These are phyloP conservation scores for Morphnarchus princeps DNA, from an alignment of 2,113 vertebrate genomes.

Conservation along the genomic window DNA sequence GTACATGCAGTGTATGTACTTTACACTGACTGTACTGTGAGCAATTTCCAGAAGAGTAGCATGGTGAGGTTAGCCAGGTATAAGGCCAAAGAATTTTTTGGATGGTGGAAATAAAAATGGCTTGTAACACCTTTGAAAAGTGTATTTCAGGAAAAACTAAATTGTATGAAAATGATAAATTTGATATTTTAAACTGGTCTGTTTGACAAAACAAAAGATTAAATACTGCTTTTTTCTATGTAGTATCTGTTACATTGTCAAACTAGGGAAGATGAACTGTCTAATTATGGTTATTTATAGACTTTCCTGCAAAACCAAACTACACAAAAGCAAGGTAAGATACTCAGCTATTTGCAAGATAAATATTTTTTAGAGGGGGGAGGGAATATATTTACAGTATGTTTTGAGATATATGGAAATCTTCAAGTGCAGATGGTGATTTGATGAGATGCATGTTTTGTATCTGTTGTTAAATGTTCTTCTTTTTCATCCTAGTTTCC, in stretches of 20 bases:
- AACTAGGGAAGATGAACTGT: slow-evolving; percentile 58
- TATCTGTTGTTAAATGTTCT: neutral
- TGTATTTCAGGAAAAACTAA: slow-evolving; percentile 21
- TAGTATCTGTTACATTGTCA: slow-evolving; percentile 41
- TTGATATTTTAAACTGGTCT: neutral
- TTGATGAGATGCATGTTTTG: neutral
- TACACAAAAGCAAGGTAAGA: slow-evolving; percentile 63
- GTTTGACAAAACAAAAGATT: slow-evolving; percentile 31
- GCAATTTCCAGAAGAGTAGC: slow-evolving; percentile 68
- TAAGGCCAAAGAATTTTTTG: slow-evolving; percentile 61
- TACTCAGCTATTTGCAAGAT: slow-evolving; percentile 41
- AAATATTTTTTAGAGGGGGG: slow-evolving; percentile 40
- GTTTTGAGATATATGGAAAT: neutral
- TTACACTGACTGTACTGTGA: neutral
- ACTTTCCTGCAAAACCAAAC: slow-evolving; percentile 63
- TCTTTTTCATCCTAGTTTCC: slow-evolving; percentile 81
- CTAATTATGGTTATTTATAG: slow-evolving; percentile 66
- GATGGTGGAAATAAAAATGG: slow-evolving; percentile 69
- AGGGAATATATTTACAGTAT: neutral
- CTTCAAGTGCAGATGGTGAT: neutral
- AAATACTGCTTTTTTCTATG: slow-evolving; percentile 32
- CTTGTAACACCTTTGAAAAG: slow-evolving; percentile 33
- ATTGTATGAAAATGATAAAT: slow-evolving; percentile 29
- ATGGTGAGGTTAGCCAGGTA: slow-evolving; percentile 74
- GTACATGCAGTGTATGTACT: neutral